phyloP scores from a whole-genome alignment of 2,888 invertebrate species.

The Trypoxylon attenuatum region DNA sequence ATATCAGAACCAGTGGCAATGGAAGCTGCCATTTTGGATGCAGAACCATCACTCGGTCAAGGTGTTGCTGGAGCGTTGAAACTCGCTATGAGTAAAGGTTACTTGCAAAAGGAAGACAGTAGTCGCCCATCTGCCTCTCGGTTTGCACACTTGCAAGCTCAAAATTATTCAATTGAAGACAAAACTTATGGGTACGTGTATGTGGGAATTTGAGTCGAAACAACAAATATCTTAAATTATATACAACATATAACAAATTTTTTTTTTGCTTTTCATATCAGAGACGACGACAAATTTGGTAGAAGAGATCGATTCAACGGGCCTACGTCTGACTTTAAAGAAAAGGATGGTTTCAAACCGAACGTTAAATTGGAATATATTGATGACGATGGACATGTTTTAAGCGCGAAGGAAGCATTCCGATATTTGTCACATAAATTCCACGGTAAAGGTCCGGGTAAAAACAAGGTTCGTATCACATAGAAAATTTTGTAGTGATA shows the following conservation, averaged over 20 bases:
- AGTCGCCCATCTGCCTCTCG: conserved; percentile 84
- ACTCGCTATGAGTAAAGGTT: conserved; percentile 95
- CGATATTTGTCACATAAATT: conserved; percentile 97
- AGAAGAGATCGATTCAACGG: conserved; percentile 87
- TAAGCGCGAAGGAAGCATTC: conserved; percentile 97
- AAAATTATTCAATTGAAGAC: conserved; percentile 88
- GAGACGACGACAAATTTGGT: conserved; percentile 87
- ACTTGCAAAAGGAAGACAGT: conserved; percentile 87
- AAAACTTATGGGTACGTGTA: conserved; percentile 81
- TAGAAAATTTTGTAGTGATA: background rate
- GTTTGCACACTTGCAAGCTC: conserved; percentile 85
- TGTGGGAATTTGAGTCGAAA: no score
- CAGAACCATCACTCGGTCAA: conserved; percentile 93
- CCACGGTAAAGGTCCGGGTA: conserved; percentile 99
- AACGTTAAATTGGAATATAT: conserved; percentile 97
- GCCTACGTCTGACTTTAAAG: conserved; percentile 93
- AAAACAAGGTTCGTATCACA: conserved; percentile 84
- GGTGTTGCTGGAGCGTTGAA: conserved; percentile 94
- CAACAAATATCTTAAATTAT: no score
- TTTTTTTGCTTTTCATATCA: conserved; percentile 59
- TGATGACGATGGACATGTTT: conserved; percentile 94
- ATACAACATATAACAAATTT: no score
- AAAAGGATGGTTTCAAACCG: conserved; percentile 92
- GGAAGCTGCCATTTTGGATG: conserved; percentile 86
- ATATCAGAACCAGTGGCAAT: conserved; percentile 76